phyloP scores from a whole-genome alignment of 2,797 vertebrate species.

The Hydrocynus forskahlii region DNA sequence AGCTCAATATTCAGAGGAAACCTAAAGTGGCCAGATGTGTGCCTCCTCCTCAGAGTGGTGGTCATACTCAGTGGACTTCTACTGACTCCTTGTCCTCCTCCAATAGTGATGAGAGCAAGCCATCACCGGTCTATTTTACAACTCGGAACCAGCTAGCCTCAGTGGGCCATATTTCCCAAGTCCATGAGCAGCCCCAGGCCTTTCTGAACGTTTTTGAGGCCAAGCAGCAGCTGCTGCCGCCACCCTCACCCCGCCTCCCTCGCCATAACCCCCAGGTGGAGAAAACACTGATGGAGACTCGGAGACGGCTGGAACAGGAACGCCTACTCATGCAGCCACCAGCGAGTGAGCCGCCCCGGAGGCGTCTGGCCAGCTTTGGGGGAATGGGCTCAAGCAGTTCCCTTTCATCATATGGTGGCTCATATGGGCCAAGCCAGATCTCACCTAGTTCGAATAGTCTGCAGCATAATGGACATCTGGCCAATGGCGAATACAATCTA shows the following conservation, averaged over 20 bases:
- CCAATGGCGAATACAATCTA: slow-evolving; percentile 82
- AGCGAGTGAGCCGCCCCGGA: slow-evolving; percentile 82
- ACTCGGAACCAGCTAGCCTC: slow-evolving; percentile 63
- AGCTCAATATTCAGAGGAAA: slow-evolving; percentile 90
- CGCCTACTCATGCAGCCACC: slow-evolving; percentile 84
- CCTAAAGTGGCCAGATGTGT: slow-evolving; percentile 74
- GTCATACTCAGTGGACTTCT: slow-evolving; percentile 87
- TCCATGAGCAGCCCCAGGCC: slow-evolving; percentile 70
- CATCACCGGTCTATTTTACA: slow-evolving; percentile 76
- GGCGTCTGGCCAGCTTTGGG: slow-evolving; percentile 92
- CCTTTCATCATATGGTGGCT: slow-evolving; percentile 88
- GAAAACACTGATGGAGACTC: slow-evolving; percentile 98
- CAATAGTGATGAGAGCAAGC: slow-evolving; percentile 92
- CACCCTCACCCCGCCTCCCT: slow-evolving; percentile 85
- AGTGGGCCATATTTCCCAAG: slow-evolving; percentile 54
- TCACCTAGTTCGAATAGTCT: slow-evolving; percentile 76
- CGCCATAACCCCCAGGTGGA: slow-evolving; percentile 93
- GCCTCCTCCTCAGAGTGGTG: slow-evolving; percentile 63
- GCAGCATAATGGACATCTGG: slow-evolving; percentile 84
- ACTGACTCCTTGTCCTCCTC: slow-evolving; percentile 94
- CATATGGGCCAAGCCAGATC: slow-evolving; percentile 77
- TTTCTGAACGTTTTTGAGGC: slow-evolving; percentile 78
- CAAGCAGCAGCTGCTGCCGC: slow-evolving; percentile 80
- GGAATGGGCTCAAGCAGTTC: slow-evolving; percentile 93
- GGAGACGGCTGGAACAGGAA: slow-evolving; percentile 92